Percentiles rank a stretch among this genome's conserved stretches.
Conservation (phyloP, 2,888 invertebrate species). For the Scaptomyza polygonia region DNA sequence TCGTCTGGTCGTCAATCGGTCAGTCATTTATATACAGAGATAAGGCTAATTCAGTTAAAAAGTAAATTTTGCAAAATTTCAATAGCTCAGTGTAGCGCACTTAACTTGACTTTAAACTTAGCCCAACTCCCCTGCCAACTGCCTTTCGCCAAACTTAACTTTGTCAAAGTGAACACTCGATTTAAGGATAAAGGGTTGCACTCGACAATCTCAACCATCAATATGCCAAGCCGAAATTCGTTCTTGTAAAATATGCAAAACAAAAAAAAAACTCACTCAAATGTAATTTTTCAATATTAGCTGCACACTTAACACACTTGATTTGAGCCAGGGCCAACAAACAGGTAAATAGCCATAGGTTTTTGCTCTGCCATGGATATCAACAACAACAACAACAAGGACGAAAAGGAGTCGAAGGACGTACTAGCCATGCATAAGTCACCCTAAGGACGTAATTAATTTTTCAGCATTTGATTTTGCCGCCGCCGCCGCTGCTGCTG, state of each 20-base stretch:
- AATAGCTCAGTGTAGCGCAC: neutral
- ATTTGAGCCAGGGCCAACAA: conserved; percentile 57
- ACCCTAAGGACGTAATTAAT: conserved; percentile 83
- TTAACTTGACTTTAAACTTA: neutral
- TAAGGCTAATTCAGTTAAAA: neutral
- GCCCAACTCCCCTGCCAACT: neutral
- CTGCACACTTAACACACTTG: conserved; percentile 75
- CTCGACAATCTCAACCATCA: neutral
- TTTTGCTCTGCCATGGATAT: conserved; percentile 27
- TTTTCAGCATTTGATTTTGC: conserved; percentile 80
- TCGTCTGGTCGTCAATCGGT: neutral
- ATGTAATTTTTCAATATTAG: conserved; percentile 76
- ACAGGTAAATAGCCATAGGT: conserved; percentile 51
- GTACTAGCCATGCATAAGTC: conserved; percentile 62
- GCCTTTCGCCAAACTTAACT: neutral
- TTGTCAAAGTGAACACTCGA: conserved; percentile 7
- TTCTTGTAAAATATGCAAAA: conserved; percentile 41
- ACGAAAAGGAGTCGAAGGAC: conserved; percentile 5
- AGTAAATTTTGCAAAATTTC: neutral
- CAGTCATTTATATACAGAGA: neutral
- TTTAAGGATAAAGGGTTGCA: conserved; percentile 15
- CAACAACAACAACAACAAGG: conserved; percentile 13
- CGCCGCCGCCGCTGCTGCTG: neutral
- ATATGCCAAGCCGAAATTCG: neutral
- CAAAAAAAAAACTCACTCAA: conserved; percentile 31